A percentile compares a stretch with the other conserved stretches of the same genome.
phyloP scores from a whole-genome alignment of 1,140 invertebrate genomes.

The Sogatella furcifera region DNA sequence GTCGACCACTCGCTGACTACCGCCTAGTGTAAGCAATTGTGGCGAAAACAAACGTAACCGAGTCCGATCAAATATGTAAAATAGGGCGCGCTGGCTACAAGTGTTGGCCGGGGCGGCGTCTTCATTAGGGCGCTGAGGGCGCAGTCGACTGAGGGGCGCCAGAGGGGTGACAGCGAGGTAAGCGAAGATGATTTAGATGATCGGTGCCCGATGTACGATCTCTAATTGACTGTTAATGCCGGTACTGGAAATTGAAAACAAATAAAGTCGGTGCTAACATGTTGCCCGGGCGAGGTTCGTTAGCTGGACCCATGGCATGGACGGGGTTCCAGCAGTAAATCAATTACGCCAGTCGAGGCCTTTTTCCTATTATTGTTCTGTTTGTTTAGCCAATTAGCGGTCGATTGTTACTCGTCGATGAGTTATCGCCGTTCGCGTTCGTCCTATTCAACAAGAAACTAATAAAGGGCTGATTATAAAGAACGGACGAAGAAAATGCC shows the following conservation, averaged over 20 bases:
- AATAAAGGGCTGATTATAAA: too few species aligned
- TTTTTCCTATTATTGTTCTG: slow-evolving; percentile 1
- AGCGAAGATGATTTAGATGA: background rate
- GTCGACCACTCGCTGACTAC: too few species aligned
- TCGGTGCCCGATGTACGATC: background rate
- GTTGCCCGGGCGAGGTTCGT: background rate
- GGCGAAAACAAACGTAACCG: too few species aligned
- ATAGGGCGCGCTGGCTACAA: background rate
- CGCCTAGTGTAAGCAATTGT: too few species aligned
- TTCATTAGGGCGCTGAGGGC: background rate
- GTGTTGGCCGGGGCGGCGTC: background rate
- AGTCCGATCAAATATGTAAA: slow-evolving; percentile 1
- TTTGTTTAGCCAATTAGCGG: slow-evolving; percentile 1
- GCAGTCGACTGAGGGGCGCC: background rate
- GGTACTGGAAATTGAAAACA: slow-evolving; percentile 1
- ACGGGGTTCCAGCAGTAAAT: background rate
- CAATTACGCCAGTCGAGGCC: background rate
- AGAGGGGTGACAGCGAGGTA: background rate
- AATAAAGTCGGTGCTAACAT: slow-evolving; percentile 2
- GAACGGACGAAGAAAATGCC: too few species aligned
- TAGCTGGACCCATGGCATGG: background rate
- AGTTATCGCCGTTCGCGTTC: background rate
- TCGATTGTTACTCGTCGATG: background rate
- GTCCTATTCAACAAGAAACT: too few species aligned
- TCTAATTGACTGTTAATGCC: slow-evolving; percentile 3